Conservation (phyloP, 2,888 invertebrate species). For the Cosmopolites sordidus region DNA sequence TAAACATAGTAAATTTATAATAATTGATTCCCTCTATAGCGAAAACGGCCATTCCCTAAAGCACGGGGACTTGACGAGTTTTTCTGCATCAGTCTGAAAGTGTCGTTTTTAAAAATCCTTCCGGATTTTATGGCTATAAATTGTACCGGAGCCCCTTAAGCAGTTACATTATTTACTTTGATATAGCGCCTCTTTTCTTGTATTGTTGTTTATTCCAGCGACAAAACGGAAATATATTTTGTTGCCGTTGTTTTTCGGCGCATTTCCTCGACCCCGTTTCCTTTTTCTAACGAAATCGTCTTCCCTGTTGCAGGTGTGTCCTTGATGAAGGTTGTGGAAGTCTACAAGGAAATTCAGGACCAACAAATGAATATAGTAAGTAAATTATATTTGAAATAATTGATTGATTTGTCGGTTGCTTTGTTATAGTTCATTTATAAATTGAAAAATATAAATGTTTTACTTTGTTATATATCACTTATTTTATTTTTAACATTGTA, state of each 20-base stretch:
- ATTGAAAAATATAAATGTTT: too few relatives aligned
- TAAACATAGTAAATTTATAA: too few relatives aligned
- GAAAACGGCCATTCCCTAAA: too few relatives aligned
- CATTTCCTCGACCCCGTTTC: not conserved
- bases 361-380: slow-evolving; percentile 94
- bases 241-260: slow-evolving; percentile 1
- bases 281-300: not conserved
- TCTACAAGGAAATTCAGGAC: slow-evolving; percentile 89
- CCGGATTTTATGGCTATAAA: slow-evolving; percentile 6
- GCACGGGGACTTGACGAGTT: too few relatives aligned
- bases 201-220: slow-evolving; percentile 1
- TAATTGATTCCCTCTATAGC: too few relatives aligned
- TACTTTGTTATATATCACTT: too few relatives aligned
- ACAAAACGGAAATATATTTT: not conserved
- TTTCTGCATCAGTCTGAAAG: not conserved
- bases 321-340: slow-evolving; percentile 87
- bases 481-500: too few relatives aligned
- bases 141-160: slow-evolving; percentile 12
- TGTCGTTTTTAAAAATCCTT: not conserved
- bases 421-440: not conserved
- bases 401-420: not conserved
- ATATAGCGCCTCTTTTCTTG: slow-evolving; percentile 2
- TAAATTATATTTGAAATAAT: slow-evolving; percentile 41
- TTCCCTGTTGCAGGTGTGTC: slow-evolving; percentile 70
- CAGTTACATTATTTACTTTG: slow-evolving; percentile 13